phyloP scores from a whole-genome alignment of 2,113 vertebrate species.

The Junco hyemalis region DNA sequence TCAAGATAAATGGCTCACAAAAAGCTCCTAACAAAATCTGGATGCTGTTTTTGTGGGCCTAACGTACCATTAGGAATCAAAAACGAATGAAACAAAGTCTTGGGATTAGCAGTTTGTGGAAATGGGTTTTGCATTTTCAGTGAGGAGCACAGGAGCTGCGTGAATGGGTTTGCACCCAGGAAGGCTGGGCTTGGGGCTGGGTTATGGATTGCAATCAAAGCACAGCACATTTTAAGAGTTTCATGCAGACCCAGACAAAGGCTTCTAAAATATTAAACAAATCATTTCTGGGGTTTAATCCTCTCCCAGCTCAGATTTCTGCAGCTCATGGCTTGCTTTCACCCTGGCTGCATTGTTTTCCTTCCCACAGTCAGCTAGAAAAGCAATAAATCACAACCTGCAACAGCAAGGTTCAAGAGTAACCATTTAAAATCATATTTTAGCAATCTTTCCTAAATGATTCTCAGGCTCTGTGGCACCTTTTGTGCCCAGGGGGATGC shows the following conservation, averaged over 20 bases:
- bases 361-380: not conserved
- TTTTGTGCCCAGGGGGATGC: not conserved
- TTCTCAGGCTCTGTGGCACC: not conserved
- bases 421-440: not conserved
- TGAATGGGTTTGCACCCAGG: not conserved
- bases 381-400: not conserved
- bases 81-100: not conserved
- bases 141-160: accelerated
- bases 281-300: not conserved
- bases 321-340: not conserved
- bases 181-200: too few species aligned
- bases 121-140: not conserved
- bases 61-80: not conserved
- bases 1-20: not conserved
- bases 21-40: not conserved
- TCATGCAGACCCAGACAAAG: not conserved
- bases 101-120: not conserved
- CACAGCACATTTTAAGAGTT: accelerated
- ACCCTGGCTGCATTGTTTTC: not conserved
- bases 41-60: not conserved
- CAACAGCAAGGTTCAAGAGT: accelerated
- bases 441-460: not conserved
- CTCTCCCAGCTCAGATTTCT: not conserved
- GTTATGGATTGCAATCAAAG: not conserved
- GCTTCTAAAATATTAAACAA: not conserved